These are phyloP conservation scores for Drosophila hamatofila DNA, from an alignment of 2,888 invertebrate species.

Conservation along the genomic window DNA sequence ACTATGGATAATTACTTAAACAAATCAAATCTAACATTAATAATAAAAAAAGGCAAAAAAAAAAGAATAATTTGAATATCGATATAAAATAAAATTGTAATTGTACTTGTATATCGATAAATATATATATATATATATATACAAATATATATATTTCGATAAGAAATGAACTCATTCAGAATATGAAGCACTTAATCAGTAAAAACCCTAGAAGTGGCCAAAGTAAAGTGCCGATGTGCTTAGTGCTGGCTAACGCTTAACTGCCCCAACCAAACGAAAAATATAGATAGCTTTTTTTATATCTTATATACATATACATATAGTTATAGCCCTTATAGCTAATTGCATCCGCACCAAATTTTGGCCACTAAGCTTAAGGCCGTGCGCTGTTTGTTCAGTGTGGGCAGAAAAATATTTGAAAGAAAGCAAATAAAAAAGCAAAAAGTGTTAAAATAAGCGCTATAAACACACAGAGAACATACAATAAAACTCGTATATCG, in stretches of 20 bases:
- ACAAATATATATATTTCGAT: conserved; percentile 26
- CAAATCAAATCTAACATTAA: conserved; percentile 6
- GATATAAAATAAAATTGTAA: conserved; percentile 31
- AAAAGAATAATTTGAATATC: conserved; percentile 29
- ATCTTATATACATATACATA: neutral
- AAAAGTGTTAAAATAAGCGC: conserved; percentile 42
- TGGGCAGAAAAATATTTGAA: conserved; percentile 65
- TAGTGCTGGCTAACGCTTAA: conserved; percentile 42
- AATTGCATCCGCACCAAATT: conserved; percentile 53
- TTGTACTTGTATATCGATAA: conserved; percentile 28
- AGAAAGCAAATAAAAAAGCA: conserved; percentile 12
- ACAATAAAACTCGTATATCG: conserved; percentile 3
- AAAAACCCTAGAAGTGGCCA: conserved; percentile 43
- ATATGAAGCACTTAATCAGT: conserved; percentile 60
- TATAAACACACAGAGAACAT: conserved; percentile 38
- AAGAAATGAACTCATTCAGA: conserved; percentile 75
- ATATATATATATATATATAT: conserved; percentile 11
- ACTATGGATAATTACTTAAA: conserved; percentile 69
- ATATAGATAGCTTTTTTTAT: neutral
- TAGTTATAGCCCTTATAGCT: conserved; percentile 26
- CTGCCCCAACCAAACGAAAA: conserved; percentile 4
- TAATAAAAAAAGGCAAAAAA: conserved; percentile 11
- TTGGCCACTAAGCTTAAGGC: conserved; percentile 66
- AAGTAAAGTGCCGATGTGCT: conserved; percentile 53
- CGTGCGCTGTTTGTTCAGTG: conserved; percentile 78